Evolutionary conservation across 2,888 invertebrate species (phyloP), one percentile per base, ranked within the genome.

Genomic region (Euplagia quadripunctaria): DNA sequence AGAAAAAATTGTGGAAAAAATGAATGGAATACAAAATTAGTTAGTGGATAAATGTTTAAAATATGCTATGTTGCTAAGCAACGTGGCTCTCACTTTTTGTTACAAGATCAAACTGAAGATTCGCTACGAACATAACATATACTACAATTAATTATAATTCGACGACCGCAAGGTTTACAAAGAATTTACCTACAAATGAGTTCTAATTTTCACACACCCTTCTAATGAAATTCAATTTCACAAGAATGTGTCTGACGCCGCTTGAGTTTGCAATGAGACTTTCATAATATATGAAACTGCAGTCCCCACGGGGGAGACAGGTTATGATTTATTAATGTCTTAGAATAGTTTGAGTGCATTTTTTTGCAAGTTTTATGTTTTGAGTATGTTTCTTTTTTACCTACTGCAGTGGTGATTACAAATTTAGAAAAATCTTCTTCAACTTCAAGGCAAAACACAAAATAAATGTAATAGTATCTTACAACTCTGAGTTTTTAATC

Each of bases 241-340:
- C 70, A 42, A 70, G 64, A 70, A 70, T 64, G 41, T 41, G 63
- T 64, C 64, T 14, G 17, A 61, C 49, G 17, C 17, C 6, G 42
- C 70, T 70, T 52, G 52, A 64, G 64, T 64, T 70, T 64, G 69
- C 49, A 70, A 51, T 55, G 42, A 49, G 61, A 52, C 52, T 67
- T 69, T 17, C 31, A 41, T 69, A 61, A 69, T 46, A 49, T 69
- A 69, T 69, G 69, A 69, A 20, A 61, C 42, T 69, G 69, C 69
- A 69, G 58, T 69, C 43, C 61, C 61, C 46, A 68, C 43, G 68
- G 46, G 61, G 61, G 42, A 43, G 55, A 52, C 58, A 69, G 61
- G 20, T 20, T 20, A 58, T 61, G 61, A 69, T 69, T 69, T 69
- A 69, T 61, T 61, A 49, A 69, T 43, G 68, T 61, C 61, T 61